Percentiles rank a stretch among this genome's conserved stretches.
These are phyloP conservation scores for Amia ocellicauda DNA, from an alignment of 2,113 vertebrate species.

Conservation along the genomic window DNA sequence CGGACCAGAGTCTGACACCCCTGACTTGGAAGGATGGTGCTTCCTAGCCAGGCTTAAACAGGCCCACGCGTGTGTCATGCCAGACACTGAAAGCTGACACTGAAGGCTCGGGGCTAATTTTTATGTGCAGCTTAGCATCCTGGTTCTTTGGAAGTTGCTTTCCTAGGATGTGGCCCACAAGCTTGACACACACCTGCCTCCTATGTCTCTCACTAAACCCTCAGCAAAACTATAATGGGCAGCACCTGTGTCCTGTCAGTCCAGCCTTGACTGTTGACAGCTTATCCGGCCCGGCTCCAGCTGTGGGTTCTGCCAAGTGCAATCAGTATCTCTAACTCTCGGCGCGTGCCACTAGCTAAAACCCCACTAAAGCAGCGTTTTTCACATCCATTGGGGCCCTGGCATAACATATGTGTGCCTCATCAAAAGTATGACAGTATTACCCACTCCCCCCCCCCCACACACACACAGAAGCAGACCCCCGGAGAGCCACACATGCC, in stretches of 20 bases:
- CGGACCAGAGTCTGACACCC: no score
- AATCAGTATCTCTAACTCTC: constrained; percentile 31
- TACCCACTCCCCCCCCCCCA: not conserved
- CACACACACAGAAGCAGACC: no score
- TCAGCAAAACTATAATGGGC: constrained; percentile 52
- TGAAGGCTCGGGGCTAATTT: not conserved
- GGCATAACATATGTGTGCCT: not conserved
- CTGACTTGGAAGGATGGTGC: not conserved
- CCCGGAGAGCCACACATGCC: no score
- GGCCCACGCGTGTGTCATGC: not conserved
- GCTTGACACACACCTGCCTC: constrained; percentile 26
- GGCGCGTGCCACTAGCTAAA: constrained; percentile 31
- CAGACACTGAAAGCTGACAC: not conserved
- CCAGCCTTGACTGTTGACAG: constrained; percentile 54
- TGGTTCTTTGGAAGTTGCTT: no score
- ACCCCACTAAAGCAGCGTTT: constrained; percentile 37
- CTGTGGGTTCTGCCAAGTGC: constrained; percentile 57
- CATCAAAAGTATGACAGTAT: not conserved
- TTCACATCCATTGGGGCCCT: constrained; percentile 12
- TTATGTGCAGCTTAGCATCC: no score
- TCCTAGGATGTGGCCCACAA: no score
- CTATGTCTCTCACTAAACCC: constrained; percentile 27
- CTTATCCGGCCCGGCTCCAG: constrained; percentile 43
- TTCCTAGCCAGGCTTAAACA: not conserved
- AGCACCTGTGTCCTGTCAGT: constrained; percentile 68